Percentiles rank a stretch among this genome's conserved stretches.
phyloP scores from a whole-genome alignment of 2,888 invertebrate species.

The Odontocolon sp. region DNA sequence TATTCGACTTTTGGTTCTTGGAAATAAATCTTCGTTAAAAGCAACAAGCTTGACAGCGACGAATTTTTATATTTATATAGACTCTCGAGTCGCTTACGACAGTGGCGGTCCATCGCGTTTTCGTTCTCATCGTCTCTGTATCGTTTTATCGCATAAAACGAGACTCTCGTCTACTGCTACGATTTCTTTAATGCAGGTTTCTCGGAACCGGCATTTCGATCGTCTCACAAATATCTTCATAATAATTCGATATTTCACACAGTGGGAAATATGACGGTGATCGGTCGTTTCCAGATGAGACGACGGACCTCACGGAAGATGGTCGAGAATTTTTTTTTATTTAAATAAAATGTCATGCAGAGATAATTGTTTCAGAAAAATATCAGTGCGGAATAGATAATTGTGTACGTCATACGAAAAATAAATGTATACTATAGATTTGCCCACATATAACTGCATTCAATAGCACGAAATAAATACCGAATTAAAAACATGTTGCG shows the following conservation, averaged over 20 bases:
- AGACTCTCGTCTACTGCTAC: neutral
- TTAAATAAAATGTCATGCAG: neutral
- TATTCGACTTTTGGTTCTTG: slow-evolving; percentile 30
- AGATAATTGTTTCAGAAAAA: neutral
- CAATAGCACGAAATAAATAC: neutral
- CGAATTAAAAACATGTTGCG: slow-evolving; percentile 24
- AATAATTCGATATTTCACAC: slow-evolving; percentile 27
- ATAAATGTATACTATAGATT: too few relatives aligned
- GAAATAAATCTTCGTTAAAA: slow-evolving; percentile 50
- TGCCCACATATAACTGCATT: too few relatives aligned
- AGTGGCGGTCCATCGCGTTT: slow-evolving; percentile 15
- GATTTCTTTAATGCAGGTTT: slow-evolving; percentile 13
- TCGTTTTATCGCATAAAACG: slow-evolving; percentile 39
- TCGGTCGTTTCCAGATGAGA: neutral
- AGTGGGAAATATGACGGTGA: neutral
- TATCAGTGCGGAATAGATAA: too few relatives aligned
- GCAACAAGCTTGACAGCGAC: slow-evolving; percentile 46
- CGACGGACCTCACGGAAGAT: too few relatives aligned
- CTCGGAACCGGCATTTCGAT: slow-evolving; percentile 10
- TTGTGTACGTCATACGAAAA: too few relatives aligned
- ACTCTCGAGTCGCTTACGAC: slow-evolving; percentile 31
- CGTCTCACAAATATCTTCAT: slow-evolving; percentile 1
- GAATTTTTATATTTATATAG: slow-evolving; percentile 60
- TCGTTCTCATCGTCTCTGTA: slow-evolving; percentile 11
- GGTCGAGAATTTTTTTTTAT: too few relatives aligned